These are phyloP conservation scores for Physeter macrocephalus DNA, from an alignment of 2,113 vertebrate species.

Conservation along the genomic window DNA sequence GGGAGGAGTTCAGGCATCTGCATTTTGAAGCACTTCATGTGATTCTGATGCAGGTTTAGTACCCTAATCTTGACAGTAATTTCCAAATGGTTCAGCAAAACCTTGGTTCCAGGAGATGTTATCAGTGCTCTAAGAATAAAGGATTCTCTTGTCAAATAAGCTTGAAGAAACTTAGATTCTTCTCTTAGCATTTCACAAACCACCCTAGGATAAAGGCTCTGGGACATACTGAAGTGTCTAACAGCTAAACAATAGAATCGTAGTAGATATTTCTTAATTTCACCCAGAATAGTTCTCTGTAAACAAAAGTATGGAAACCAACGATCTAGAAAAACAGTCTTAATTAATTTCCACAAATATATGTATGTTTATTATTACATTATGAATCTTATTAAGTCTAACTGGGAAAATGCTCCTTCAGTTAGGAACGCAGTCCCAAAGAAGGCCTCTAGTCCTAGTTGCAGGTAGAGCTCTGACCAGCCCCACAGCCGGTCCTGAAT, in stretches of 20 bases:
- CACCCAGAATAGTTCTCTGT: background rate
- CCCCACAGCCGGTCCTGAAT: background rate
- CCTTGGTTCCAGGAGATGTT: background rate
- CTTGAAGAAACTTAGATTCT: background rate
- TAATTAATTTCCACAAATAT: background rate
- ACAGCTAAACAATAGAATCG: background rate
- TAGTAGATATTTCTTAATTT: background rate
- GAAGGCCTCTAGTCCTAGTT: background rate
- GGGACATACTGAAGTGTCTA: background rate
- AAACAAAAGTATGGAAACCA: background rate
- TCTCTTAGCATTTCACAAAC: background rate
- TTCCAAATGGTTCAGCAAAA: conserved; percentile 19
- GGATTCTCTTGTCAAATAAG: background rate
- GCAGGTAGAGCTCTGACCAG: background rate
- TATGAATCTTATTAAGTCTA: background rate
- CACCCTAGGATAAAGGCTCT: background rate
- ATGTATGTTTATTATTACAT: background rate
- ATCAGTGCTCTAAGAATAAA: background rate
- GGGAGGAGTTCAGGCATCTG: background rate
- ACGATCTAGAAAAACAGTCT: background rate
- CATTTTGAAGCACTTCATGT: background rate
- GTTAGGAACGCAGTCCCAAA: background rate
- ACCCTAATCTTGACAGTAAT: background rate
- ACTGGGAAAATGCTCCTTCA: background rate
- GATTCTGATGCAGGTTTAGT: background rate